phyloP scores from a whole-genome alignment of 2,888 invertebrate species.

The Gortyna flavago region DNA sequence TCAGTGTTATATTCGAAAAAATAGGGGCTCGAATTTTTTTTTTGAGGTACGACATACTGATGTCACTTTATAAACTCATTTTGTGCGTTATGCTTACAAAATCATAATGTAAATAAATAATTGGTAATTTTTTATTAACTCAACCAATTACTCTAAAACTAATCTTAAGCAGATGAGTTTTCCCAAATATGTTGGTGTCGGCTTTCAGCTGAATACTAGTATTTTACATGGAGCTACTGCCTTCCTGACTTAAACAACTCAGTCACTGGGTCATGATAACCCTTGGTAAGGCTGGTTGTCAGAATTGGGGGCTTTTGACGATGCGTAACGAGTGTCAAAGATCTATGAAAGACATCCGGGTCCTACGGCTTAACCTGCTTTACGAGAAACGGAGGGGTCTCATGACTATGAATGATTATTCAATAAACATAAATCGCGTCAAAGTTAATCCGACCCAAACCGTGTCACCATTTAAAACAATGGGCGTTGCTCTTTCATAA shows the following conservation, averaged over 20 bases:
- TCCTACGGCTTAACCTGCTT: not conserved
- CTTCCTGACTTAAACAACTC: not conserved
- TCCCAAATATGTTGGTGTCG: not conserved
- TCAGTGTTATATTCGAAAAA: not conserved
- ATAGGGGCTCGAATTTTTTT: too few relatives aligned
- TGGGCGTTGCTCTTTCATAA: slow-evolving; percentile 34
- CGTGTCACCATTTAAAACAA: slow-evolving; percentile 38
- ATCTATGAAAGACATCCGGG: not conserved
- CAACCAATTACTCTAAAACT: not conserved
- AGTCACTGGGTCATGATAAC: not conserved
- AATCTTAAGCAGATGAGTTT: not conserved
- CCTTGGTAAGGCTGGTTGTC: not conserved
- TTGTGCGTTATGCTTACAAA: not conserved
- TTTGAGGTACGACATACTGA: not conserved
- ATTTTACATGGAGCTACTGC: not conserved
- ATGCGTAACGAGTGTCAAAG: not conserved
- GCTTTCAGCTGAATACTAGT: not conserved
- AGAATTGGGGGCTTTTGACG: not conserved
- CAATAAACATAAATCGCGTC: slow-evolving; percentile 33
- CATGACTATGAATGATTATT: not conserved
- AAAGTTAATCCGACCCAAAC: slow-evolving; percentile 19
- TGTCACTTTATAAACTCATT: not conserved
- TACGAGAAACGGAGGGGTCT: not conserved
- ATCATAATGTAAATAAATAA: not conserved
- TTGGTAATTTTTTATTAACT: not conserved